Percentiles rank a stretch among this genome's conserved stretches.
These are phyloP conservation scores for Apteryx owenii DNA, from an alignment of 2,113 vertebrate genomes.

Conservation along the genomic window DNA sequence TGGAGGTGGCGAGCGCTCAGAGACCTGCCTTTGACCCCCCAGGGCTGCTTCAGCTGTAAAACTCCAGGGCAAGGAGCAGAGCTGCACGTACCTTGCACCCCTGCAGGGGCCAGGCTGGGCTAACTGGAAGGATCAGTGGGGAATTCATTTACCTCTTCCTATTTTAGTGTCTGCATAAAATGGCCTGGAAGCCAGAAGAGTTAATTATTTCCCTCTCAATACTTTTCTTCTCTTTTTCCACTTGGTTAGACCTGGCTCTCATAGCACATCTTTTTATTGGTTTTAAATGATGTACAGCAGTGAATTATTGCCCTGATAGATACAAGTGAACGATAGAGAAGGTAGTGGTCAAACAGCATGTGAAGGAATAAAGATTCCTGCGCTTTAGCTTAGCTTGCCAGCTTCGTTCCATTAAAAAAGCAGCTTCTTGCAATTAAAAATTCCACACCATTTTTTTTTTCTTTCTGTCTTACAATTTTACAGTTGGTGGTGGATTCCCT, in stretches of 20 bases:
- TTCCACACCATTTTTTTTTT: constrained; percentile 1
- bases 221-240: constrained; percentile 42
- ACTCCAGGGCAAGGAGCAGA: constrained; percentile 29
- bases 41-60: constrained; percentile 60
- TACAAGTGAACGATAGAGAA: constrained; percentile 6
- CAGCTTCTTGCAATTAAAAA: not conserved
- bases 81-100: constrained; percentile 37
- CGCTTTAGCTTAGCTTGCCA: not conserved
- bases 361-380: not conserved
- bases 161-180: constrained; percentile 3
- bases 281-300: constrained; percentile 30
- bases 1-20: not conserved
- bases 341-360: not conserved
- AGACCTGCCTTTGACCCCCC: constrained; percentile 16
- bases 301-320: constrained; percentile 28
- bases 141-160: constrained; percentile 2
- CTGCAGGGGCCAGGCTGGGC: not conserved
- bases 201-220: constrained; percentile 51
- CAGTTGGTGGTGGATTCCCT: constrained; percentile 32
- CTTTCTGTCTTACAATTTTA: constrained; percentile 12
- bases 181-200: constrained; percentile 45
- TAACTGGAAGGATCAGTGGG: not conserved
- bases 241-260: constrained; percentile 22
- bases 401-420: constrained; percentile 32
- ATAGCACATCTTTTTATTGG: constrained; percentile 30